Percentiles rank a stretch among this genome's conserved stretches.
These are phyloP conservation scores for Lasioglossum calceatum DNA, from an alignment of 2,888 invertebrate species.

Conservation along the genomic window DNA sequence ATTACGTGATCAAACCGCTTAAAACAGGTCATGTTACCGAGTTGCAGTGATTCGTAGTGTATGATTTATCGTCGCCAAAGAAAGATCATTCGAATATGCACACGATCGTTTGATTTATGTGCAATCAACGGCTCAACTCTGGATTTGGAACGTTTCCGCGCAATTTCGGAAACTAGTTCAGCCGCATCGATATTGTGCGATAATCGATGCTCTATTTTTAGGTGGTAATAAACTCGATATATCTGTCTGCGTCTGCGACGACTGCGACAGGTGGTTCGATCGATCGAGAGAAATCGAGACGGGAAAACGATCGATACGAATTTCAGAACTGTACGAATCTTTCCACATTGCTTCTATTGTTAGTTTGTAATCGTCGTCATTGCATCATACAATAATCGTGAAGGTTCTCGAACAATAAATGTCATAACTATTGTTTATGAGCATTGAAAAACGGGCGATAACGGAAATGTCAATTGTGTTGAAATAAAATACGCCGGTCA, in stretches of 20 bases:
- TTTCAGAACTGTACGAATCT: not conserved
- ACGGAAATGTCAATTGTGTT: constrained; percentile 3
- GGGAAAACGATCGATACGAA: not conserved
- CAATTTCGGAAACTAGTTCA: constrained; percentile 17
- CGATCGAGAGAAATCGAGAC: not conserved
- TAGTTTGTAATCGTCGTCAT: not conserved
- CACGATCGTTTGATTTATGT: not conserved
- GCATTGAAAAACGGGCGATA: not conserved
- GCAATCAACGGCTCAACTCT: not conserved
- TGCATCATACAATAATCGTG: not conserved
- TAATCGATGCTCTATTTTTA: constrained; percentile 38
- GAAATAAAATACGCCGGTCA: not conserved
- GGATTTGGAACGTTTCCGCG: not conserved
- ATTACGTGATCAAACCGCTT: constrained; percentile 1
- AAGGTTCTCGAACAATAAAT: not conserved
- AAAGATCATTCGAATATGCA: not conserved
- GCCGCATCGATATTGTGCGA: not conserved
- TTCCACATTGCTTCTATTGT: not conserved
- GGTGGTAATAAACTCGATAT: not conserved
- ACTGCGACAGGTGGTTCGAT: constrained; percentile 44
- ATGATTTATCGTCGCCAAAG: not conserved
- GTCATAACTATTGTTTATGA: not conserved
- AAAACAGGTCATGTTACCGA: constrained; percentile 17
- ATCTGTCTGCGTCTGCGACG: not conserved
- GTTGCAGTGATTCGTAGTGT: not conserved